A percentile compares a stretch with the other conserved stretches of the same genome.
These are phyloP conservation scores for Pitta sordida DNA, from an alignment of 2,113 vertebrate species.

Conservation along the genomic window DNA sequence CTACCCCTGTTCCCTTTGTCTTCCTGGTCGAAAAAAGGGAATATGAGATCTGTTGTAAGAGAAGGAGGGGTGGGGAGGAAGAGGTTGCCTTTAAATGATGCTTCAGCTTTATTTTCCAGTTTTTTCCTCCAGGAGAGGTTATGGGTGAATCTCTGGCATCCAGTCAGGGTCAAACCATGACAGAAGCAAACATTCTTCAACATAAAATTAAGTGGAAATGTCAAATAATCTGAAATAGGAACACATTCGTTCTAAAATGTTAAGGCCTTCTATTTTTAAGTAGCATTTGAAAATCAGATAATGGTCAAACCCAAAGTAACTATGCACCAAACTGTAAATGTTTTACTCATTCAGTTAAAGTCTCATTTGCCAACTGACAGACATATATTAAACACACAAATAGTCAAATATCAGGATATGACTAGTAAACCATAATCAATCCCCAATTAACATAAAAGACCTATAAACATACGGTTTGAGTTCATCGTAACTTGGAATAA, in stretches of 20 bases:
- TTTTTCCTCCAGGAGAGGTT: too few relatives aligned
- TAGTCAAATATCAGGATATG: not conserved
- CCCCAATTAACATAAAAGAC: not conserved
- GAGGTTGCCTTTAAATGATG: too few relatives aligned
- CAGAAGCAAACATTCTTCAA: not conserved
- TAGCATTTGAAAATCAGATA: conserved; percentile 29
- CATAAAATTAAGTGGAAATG: not conserved
- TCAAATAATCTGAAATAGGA: not conserved
- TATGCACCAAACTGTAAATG: not conserved
- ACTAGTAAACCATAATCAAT: not conserved
- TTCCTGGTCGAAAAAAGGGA: too few relatives aligned
- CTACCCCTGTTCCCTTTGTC: too few relatives aligned
- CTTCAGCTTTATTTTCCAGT: too few relatives aligned
- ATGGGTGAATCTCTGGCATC: too few relatives aligned
- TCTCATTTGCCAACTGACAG: not conserved
- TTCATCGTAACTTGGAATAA: not conserved
- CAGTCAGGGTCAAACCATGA: too few relatives aligned
- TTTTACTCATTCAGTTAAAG: not conserved
- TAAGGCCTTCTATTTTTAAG: conserved; percentile 34
- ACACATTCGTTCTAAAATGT: not conserved
- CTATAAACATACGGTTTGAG: not conserved
- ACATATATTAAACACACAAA: not conserved
- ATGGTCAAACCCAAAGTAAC: not conserved
- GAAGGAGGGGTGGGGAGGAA: too few relatives aligned
- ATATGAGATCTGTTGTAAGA: too few relatives aligned